Conservation (phyloP, 2,888 invertebrate species). For the Chrysolina americana region DNA sequence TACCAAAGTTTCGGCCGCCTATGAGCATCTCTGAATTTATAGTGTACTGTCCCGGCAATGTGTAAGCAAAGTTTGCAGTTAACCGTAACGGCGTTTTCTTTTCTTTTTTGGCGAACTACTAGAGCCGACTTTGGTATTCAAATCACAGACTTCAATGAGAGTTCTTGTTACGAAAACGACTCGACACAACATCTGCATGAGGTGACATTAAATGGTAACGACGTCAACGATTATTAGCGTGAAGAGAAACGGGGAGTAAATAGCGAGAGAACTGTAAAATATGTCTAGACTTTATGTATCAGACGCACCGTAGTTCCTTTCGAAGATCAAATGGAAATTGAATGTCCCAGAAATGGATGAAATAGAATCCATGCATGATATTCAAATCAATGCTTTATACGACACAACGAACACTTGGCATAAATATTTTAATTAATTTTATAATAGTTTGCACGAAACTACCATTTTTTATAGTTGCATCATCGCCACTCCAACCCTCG, state of each 20-base stretch:
- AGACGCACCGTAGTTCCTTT: no score
- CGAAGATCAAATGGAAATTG: no score
- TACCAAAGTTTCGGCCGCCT: conserved; percentile 19
- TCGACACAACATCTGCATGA: background rate
- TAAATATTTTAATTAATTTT: no score
- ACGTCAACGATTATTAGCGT: background rate
- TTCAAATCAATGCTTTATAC: no score
- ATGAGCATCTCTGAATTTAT: conserved; percentile 21
- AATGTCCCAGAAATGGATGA: no score
- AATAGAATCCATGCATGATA: no score
- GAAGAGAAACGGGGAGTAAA: background rate
- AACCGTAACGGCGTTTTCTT: background rate
- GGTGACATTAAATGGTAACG: conserved; percentile 10
- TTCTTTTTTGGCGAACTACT: background rate
- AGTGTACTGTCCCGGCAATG: background rate
- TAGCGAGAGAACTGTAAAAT: no score
- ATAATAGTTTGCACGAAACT: no score
- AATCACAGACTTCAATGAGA: conserved; percentile 12
- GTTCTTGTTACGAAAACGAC: conserved; percentile 10
- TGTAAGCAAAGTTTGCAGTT: conserved; percentile 13
- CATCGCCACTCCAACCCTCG: no score
- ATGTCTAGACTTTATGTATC: no score
- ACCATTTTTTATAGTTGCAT: no score
- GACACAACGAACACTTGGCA: no score
- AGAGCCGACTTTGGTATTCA: background rate